Base-by-base conservation (phyloP, 2,888 invertebrate genomes). In the Tuta absoluta region DNA sequence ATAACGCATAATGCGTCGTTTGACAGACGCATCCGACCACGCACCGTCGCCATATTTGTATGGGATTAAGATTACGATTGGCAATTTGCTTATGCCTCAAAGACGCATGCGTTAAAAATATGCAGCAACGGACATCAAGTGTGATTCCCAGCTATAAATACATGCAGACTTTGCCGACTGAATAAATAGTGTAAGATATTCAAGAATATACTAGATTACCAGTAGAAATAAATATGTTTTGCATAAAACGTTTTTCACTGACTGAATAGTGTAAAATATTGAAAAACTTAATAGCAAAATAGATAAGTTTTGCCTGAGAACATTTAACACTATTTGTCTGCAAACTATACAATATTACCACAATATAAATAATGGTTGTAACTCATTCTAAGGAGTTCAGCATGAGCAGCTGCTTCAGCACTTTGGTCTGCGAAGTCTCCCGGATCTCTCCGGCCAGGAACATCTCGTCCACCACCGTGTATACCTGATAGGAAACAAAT, bases 401-500 rank as follows among this genome's bases (percentile, higher is more conserved):
- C 95, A 99, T 99, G 63, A 99, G 93, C 63, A 99, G 93, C 87
- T 99, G 99, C 87, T 99, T 99, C 72, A 99, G 93, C 67, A 99
- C 99, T 94, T 99, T 99, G 60, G 99, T 99, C 91, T 99, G 99
- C 77, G 99, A 99, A 17, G 99, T 99, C 92, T 99, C 99, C 71
- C 99, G 92, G 67, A 99, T 99, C 91, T 99, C 99, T 17, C 99
- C 99, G 0, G 99, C 99, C 73, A 99, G 92, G 91, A 99, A 99
- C 99, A 99, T 99, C 92, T 99, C 99, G 82, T 99, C 99, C 4
- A 99, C 99, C 11, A 99, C 99, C 61, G 99, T 99, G 91, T 99
- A 99, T 0, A 99, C 99, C 91, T 91, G 80, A 0, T 1, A 23
- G 4, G 12, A 21, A 8, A 49, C 8, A 38, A 38, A 38, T n/a